Evolutionary conservation across 2,888 invertebrate species (phyloP).

Genomic region (Pardosa pseudoannulata): DNA sequence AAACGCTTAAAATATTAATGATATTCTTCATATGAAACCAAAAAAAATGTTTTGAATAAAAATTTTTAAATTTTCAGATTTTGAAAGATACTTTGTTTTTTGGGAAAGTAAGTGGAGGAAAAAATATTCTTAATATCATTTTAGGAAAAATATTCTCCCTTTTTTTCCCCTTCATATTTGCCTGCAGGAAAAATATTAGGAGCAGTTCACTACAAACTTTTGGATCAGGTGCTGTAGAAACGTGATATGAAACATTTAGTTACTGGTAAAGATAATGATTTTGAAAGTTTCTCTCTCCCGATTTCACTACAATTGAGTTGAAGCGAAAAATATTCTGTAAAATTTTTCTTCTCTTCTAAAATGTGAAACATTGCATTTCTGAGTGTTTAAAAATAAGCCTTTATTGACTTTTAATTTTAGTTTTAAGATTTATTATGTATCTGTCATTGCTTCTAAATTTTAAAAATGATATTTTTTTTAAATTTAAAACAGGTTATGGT

Average conservation of each 20-base stretch:
- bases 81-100: too few species aligned
- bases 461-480: too few species aligned
- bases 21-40: too few species aligned
- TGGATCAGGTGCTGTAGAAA: neutral
- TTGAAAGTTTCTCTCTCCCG: neutral
- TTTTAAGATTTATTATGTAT: too few species aligned
- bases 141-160: neutral
- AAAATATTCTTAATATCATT: neutral
- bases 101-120: neutral
- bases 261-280: neutral
- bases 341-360: too few species aligned
- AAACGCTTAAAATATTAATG: too few species aligned
- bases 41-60: neutral
- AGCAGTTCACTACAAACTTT: neutral
- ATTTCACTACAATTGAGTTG: neutral
- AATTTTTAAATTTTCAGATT: constrained; percentile 2
- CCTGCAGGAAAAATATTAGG: neutral
- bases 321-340: too few species aligned
- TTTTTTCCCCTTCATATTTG: neutral
- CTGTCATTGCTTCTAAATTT: too few species aligned
- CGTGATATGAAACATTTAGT: constrained; percentile 2
- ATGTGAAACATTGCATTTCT: too few species aligned
- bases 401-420: too few species aligned
- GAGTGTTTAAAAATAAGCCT: too few species aligned
- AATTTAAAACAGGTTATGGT: too few species aligned